Conservation (phyloP, 1,140 invertebrate genomes). For the Conus ventricosus region DNA sequence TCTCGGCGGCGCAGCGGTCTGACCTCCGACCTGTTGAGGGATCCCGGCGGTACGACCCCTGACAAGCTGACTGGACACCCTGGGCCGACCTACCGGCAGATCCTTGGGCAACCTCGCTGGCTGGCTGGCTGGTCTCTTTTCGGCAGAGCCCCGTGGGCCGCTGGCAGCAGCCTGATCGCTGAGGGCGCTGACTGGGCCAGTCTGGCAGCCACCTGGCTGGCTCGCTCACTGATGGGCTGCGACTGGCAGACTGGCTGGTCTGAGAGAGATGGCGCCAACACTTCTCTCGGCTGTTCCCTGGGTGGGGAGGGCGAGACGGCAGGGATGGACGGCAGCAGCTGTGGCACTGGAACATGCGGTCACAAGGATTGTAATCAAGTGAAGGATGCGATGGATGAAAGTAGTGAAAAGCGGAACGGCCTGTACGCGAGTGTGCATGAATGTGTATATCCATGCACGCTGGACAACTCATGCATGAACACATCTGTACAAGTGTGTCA, state of each 20-base stretch:
- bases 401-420: not conserved
- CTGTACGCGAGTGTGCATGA: too few relatives aligned
- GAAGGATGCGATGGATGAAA: not conserved
- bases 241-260: not conserved
- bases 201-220: not conserved
- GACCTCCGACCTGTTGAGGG: not conserved
- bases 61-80: not conserved
- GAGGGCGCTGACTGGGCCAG: not conserved
- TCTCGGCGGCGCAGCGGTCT: not conserved
- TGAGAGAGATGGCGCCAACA: not conserved
- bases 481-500: too few relatives aligned
- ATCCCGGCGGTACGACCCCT: not conserved
- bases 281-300: not conserved
- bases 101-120: not conserved
- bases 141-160: too few relatives aligned
- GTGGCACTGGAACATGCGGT: not conserved
- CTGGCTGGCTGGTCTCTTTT: not conserved
- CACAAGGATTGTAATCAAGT: not conserved
- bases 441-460: too few relatives aligned
- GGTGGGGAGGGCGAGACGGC: not conserved
- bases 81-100: not conserved
- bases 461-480: too few relatives aligned
- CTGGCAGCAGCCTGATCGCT: not conserved
- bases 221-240: not conserved
- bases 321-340: not conserved